phyloP scores from a whole-genome alignment of 2,888 invertebrate species.

The Charanyca ferruginea region DNA sequence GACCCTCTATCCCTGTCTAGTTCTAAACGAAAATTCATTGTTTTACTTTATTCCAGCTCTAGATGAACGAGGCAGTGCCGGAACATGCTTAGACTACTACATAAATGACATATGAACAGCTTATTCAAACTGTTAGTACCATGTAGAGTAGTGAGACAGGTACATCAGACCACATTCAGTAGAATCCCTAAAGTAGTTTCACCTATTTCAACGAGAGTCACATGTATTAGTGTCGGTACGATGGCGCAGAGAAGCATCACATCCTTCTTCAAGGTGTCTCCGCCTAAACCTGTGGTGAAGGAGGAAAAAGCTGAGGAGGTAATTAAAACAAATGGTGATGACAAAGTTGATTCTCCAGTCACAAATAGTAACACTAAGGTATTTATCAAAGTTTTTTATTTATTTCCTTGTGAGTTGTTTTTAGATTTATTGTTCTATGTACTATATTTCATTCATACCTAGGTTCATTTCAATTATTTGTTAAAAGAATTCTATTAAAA shows the following conservation, averaged over 20 bases:
- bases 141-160: slow-evolving; percentile 56
- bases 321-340: slow-evolving; percentile 54
- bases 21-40: slow-evolving; percentile 2
- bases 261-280: slow-evolving; percentile 85
- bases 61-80: not conserved
- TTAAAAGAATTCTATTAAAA: not conserved
- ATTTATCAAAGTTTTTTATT: not conserved
- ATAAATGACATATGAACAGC: slow-evolving; percentile 59
- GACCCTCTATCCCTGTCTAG: not conserved
- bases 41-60: slow-evolving; percentile 29
- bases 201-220: slow-evolving; percentile 9
- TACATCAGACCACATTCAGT: slow-evolving; percentile 8
- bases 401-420: no score
- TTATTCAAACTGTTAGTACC: slow-evolving; percentile 46
- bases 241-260: slow-evolving; percentile 89
- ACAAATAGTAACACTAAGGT: slow-evolving; percentile 67
- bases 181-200: not conserved
- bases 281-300: slow-evolving; percentile 72
- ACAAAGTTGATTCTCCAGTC: slow-evolving; percentile 36
- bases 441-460: no score
- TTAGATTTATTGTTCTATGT: no score
- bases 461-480: not conserved
- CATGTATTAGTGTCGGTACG: slow-evolving; percentile 50
- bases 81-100: not conserved
- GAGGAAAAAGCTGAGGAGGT: slow-evolving; percentile 30